Evolutionary conservation across 1,140 invertebrate species (phyloP), one percentile per base, ranked within the genome.

Genomic region (Temnothorax curvispinosus): DNA sequence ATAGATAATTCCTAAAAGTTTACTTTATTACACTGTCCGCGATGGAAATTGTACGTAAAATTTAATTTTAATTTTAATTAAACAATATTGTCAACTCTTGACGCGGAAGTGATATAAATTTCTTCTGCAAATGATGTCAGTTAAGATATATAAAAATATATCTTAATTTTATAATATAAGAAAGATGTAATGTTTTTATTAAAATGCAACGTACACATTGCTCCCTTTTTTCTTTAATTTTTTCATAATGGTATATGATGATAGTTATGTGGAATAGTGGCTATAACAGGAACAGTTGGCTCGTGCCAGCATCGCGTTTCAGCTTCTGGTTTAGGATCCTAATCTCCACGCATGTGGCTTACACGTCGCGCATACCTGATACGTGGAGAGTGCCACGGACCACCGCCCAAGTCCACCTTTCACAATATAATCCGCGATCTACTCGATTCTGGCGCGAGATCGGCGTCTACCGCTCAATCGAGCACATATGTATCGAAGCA

Each of bases 321-420:
- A 72, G 52, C 77, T 64, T 88, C 86, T 90, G 81, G 65, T 77
- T 75, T 62, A n/a, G 47, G 60, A 88, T 91, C 85, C 64, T 81
- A 65, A 88, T 72, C 78, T 87, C 52, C 88, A 85, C 64, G 67
- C 54, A 52, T 38, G 41, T 11, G 52, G 54, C 41, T 74, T 82
- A 69, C 89, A 87, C 52, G 86, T 92, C 88, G 77, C 87, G 85
- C 87, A 87, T 88, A 89, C 82, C 71, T 89, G 86, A 91, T 87
- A 87, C 87, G 87, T 90, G 64, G 81, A 89, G 84, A 87, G 74
- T 81, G 74, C 72, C 72, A 82, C 82, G 84, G 87, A 92, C 80
- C 86, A 91, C 89, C 87, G 88, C 90, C 88, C 80, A 86, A 88
- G 89, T 69, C 47, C 74, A 87, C 90, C 92, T 92, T 92, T 92